Conservation (phyloP, 2,113 vertebrate genomes). For the Myxocyprinus asiaticus region DNA sequence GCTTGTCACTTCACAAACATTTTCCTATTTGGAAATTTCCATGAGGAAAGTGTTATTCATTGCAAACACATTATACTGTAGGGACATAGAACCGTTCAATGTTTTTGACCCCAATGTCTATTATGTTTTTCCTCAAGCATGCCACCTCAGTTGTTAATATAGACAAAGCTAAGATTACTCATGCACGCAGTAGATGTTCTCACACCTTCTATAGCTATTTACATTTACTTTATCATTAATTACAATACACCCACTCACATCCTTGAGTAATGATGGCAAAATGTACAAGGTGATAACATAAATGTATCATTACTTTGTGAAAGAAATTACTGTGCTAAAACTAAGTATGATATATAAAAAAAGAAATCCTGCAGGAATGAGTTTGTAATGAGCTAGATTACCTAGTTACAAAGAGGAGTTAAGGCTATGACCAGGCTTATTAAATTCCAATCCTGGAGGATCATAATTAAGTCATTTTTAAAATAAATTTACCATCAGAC, state of each 20-base stretch:
- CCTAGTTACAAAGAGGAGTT: too few species aligned
- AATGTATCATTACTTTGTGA: not conserved
- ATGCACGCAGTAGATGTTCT: not conserved
- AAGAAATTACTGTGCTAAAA: too few species aligned
- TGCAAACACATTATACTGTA: not conserved
- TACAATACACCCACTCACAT: constrained; percentile 26
- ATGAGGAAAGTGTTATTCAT: not conserved
- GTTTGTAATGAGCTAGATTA: too few species aligned
- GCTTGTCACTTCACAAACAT: not conserved
- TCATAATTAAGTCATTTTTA: too few species aligned
- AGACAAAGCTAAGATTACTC: constrained; percentile 11
- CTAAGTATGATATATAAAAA: too few species aligned
- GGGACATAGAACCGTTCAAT: not conserved
- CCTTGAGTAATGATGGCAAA: not conserved
- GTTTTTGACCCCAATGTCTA: too few species aligned
- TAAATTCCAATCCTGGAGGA: too few species aligned
- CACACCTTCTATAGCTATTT: constrained; percentile 12
- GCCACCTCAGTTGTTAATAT: not conserved
- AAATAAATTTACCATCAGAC: too few species aligned
- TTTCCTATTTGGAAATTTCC: not conserved
- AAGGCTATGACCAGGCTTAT: too few species aligned
- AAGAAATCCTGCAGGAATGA: too few species aligned
- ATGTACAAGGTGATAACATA: not conserved
- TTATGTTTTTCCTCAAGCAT: too few species aligned
- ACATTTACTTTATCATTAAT: constrained; percentile 13